Evolutionary conservation across 2,888 invertebrate genomes (phyloP).

Genomic region (Pristionchus maxplancki): DNA sequence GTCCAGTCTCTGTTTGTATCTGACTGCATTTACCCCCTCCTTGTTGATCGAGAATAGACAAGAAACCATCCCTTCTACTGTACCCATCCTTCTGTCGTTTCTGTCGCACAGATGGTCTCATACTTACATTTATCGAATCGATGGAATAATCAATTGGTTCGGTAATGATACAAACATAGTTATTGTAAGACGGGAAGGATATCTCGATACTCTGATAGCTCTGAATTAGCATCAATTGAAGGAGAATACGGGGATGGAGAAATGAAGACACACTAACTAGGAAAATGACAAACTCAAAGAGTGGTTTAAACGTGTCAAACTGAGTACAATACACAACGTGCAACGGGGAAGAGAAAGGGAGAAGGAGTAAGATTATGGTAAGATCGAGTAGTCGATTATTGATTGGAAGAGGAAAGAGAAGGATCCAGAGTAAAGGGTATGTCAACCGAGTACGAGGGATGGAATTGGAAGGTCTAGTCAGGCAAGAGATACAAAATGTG

Average conservation of each 20-base stretch:
- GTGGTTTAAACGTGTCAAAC: not conserved
- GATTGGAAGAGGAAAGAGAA: not conserved
- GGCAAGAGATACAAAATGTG: conserved; percentile 33
- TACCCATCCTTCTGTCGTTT: no score
- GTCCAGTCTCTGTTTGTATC: not conserved
- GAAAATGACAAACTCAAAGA: conserved; percentile 21
- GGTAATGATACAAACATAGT: conserved; percentile 28
- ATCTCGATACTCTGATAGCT: conserved; percentile 45
- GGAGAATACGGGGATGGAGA: not conserved
- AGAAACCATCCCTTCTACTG: not conserved
- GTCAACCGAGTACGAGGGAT: conserved; percentile 21
- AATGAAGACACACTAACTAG: not conserved
- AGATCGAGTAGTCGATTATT: conserved; percentile 30
- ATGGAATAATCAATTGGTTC: conserved; percentile 23
- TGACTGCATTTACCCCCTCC: not conserved
- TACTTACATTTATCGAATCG: conserved; percentile 39
- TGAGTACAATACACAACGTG: conserved; percentile 42
- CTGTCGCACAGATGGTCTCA: no score
- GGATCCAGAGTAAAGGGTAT: conserved; percentile 13
- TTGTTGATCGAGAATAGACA: not conserved
- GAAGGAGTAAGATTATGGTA: not conserved
- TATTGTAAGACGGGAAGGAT: conserved; percentile 7
- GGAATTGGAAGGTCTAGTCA: conserved; percentile 6
- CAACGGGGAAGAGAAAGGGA: conserved; percentile 28
- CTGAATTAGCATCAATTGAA: conserved; percentile 31